phyloP scores from a whole-genome alignment of 2,113 vertebrate species.

The Anoura caudifer region DNA sequence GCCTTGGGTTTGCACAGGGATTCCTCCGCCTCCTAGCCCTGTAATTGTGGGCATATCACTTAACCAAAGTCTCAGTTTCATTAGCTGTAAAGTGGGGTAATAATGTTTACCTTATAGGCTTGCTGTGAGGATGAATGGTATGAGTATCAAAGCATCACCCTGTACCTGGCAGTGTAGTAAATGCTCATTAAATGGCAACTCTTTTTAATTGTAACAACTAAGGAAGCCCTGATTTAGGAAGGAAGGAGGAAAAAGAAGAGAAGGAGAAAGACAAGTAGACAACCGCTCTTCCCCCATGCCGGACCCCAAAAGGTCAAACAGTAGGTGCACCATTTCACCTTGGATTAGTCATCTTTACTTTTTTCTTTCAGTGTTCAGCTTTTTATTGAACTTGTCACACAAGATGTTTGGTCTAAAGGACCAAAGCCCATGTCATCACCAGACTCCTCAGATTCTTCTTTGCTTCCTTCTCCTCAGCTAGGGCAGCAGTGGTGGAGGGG shows the following conservation, averaged over 20 bases:
- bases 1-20: constrained; percentile 26
- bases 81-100: constrained; percentile 21
- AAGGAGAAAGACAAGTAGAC: neutral
- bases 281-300: neutral
- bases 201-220: constrained; percentile 39
- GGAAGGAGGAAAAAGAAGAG: too few species aligned
- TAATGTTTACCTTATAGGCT: constrained; percentile 27
- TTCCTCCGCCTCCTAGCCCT: constrained; percentile 38
- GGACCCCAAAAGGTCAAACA: neutral
- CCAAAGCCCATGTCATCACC: neutral
- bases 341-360: neutral
- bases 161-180: neutral
- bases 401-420: neutral
- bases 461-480: neutral
- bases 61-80: constrained; percentile 48
- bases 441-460: neutral
- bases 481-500: neutral
- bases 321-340: neutral
- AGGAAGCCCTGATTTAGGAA: neutral
- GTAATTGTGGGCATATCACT: constrained; percentile 45
- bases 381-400: neutral
- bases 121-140: constrained; percentile 13
- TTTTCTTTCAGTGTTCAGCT: neutral
- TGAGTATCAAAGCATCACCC: neutral
- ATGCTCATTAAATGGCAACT: constrained; percentile 47